Evolutionary conservation across 1,140 invertebrate genomes (phyloP).

Genomic region (Cataglyphis hispanica): DNA sequence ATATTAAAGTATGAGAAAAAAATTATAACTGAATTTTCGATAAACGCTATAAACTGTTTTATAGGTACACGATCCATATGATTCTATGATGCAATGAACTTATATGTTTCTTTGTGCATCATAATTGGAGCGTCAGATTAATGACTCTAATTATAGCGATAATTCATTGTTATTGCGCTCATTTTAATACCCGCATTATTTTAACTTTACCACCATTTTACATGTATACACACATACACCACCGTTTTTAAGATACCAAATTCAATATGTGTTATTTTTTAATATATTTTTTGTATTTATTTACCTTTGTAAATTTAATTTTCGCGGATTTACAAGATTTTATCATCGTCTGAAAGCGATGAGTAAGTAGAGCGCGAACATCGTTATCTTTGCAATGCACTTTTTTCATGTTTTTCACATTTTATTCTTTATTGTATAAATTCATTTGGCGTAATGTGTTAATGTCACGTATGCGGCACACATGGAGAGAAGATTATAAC

Average conservation of each 20-base stretch:
- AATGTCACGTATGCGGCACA: neutral
- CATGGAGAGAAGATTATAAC: slow-evolving; percentile 27
- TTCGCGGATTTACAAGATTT: neutral
- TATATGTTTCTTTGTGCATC: slow-evolving; percentile 54
- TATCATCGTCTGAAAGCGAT: slow-evolving; percentile 19
- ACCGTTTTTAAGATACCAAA: neutral
- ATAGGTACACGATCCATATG: no score
- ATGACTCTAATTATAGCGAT: slow-evolving; percentile 48
- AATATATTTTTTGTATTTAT: slow-evolving; percentile 6
- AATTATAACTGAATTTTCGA: neutral
- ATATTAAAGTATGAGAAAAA: neutral
- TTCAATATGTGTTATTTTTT: no score
- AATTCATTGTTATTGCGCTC: slow-evolving; percentile 49
- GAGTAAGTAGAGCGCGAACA: slow-evolving; percentile 21
- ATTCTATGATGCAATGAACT: slow-evolving; percentile 41
- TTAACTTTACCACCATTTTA: slow-evolving; percentile 20
- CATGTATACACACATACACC: no score
- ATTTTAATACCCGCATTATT: slow-evolving; percentile 35
- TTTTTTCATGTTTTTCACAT: neutral
- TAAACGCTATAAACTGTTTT: neutral
- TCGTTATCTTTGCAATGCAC: slow-evolving; percentile 28
- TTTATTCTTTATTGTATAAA: neutral
- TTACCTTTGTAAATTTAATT: slow-evolving; percentile 4
- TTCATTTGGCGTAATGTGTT: neutral
- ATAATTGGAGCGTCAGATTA: slow-evolving; percentile 54